Evolutionary conservation across 1,140 invertebrate genomes (phyloP).

Genomic region (Lepidurus apus): DNA sequence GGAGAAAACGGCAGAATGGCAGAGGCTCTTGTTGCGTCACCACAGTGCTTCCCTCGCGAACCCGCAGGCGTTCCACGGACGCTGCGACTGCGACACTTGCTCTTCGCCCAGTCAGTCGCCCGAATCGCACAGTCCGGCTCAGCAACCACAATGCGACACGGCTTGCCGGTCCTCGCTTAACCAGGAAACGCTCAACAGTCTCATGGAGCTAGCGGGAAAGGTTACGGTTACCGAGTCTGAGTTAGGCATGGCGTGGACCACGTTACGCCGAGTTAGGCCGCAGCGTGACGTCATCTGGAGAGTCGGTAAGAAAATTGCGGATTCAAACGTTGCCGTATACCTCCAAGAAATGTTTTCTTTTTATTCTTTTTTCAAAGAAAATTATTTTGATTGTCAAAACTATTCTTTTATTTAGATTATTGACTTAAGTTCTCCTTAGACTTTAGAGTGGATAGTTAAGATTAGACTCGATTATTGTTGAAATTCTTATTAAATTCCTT

Average conservation of each 20-base stretch:
- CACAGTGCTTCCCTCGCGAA: background rate
- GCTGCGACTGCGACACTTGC: constrained; percentile 16
- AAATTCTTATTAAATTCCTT: too few relatives aligned
- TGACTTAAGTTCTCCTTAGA: too few relatives aligned
- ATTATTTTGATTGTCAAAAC: background rate
- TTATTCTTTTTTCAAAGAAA: background rate
- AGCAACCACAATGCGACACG: background rate
- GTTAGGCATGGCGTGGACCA: constrained; percentile 27
- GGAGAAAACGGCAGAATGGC: background rate
- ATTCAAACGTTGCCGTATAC: too few relatives aligned
- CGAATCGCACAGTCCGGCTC: constrained; percentile 1
- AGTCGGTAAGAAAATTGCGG: constrained; percentile 27
- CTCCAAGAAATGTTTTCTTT: too few relatives aligned
- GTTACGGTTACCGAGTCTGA: constrained; percentile 17
- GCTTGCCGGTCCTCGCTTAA: background rate
- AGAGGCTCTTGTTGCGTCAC: background rate
- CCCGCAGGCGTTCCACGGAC: background rate
- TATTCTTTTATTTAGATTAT: too few relatives aligned
- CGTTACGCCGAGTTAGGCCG: constrained; percentile 26
- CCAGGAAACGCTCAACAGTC: background rate
- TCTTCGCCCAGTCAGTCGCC: background rate
- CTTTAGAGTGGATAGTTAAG: too few relatives aligned
- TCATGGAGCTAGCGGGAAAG: background rate
- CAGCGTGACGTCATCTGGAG: constrained; percentile 34
- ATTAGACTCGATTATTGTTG: too few relatives aligned